Conservation (phyloP, 1,140 invertebrate genomes). For the Cotesia typhae region DNA sequence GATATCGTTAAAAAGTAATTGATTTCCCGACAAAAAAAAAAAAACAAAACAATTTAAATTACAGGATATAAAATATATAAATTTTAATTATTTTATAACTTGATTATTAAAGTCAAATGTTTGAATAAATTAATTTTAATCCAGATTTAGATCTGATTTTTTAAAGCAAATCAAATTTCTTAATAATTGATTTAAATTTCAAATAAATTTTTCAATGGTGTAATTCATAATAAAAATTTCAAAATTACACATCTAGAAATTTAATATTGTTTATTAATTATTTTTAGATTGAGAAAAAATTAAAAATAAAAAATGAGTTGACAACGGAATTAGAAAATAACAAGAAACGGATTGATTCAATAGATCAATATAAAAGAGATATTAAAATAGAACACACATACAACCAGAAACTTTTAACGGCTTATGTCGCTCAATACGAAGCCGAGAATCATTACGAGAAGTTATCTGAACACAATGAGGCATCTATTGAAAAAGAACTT, state of each 20-base stretch:
- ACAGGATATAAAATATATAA: too few species aligned
- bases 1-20: too few species aligned
- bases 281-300: conserved; percentile 57
- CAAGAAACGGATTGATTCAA: conserved; percentile 48
- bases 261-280: conserved; percentile 23
- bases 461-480: conserved; percentile 63
- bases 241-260: neutral
- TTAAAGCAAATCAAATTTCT: too few species aligned
- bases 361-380: conserved; percentile 47
- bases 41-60: too few species aligned
- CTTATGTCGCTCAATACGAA: conserved; percentile 70
- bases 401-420: conserved; percentile 66
- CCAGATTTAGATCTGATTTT: too few species aligned
- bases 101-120: too few species aligned
- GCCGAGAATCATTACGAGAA: conserved; percentile 70
- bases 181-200: too few species aligned
- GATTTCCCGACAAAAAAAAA: too few species aligned
- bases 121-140: too few species aligned
- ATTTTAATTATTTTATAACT: too few species aligned
- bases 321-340: conserved; percentile 47
- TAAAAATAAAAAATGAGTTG: conserved; percentile 47
- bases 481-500: conserved; percentile 65
- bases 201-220: too few species aligned
- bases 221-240: neutral
- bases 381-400: conserved; percentile 50